Conservation (phyloP, 2,797 vertebrate species). For the Sebastiscus albofasciatus region DNA sequence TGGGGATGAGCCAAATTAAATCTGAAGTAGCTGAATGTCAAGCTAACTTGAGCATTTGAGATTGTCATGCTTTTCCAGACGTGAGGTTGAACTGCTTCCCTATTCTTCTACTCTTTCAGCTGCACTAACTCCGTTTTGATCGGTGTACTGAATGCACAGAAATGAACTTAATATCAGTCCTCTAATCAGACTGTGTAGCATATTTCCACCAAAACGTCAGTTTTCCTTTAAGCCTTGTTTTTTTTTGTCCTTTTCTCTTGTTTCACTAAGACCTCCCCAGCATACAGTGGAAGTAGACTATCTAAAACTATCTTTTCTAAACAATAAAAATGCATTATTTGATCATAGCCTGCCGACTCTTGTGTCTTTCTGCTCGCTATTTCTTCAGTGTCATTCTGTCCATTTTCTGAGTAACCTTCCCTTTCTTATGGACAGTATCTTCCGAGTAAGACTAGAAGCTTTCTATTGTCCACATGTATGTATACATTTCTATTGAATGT, state of each 20-base stretch:
- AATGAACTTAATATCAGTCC: not conserved
- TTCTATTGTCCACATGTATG: not conserved
- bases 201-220: not conserved
- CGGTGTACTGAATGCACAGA: not conserved
- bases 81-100: not conserved
- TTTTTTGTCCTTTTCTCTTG: not conserved
- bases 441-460: not conserved
- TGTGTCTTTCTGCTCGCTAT: not conserved
- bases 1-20: slow-evolving; percentile 15
- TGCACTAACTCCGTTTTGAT: not conserved
- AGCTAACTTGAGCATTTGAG: not conserved
- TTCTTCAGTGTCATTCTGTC: too few relatives aligned
- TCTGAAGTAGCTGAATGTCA: not conserved
- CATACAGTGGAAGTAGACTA: too few relatives aligned
- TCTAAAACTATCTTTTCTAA: not conserved
- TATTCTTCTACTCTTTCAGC: not conserved
- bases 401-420: not conserved
- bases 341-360: not conserved
- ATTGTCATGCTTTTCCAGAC: not conserved
- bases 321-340: not conserved
- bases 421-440: not conserved
- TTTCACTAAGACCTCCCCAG: not conserved
- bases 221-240: not conserved
- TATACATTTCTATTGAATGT: not conserved
- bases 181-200: not conserved